Evolutionary conservation across 2,797 vertebrate genomes (phyloP), one percentile per base, ranked within the genome.

Genomic region (Myripristis jacobus): DNA sequence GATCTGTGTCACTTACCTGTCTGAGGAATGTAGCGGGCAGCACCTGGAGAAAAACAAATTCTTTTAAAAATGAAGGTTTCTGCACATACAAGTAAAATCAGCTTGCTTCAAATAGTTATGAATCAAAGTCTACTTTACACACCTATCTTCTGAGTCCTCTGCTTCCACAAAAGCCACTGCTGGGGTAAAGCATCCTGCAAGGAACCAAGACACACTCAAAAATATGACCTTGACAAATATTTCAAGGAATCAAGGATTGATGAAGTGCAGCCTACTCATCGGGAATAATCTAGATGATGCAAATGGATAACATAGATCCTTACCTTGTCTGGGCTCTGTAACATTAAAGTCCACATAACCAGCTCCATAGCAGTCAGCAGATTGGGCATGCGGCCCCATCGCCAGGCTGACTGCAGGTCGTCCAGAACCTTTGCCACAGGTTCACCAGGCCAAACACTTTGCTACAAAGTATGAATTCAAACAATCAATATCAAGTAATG

Each of bases 101-200:
- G 41, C 9, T 34, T 10, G 3, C 46, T 67, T 66, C 0, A 71
- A 2, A 48, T 43, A 64, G 4, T 2, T 27, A 63, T 66, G 27
- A 4, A 59, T 44, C 27, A 8, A 19, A 11, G 18, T 8, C 13
- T 19, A 18, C n/a, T 44, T 51, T 25, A 86, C 88, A 41, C 60
- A 94, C 94, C 94, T 25, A 93, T 94, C 64, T 93, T 93, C 67
- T 94, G 90, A 62, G 86, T 92, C 81, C 77, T 93, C 83, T 95
- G 94, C 81, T 95, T 95, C 93, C 93, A 94, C 57, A 91, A 66
- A 21, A 95, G 93, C 94, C 94, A 95, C 84, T 94, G 89, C 62
- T 91, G 91, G 0, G 93, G 94, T 53, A 95, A 91, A 44, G 72
- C 87, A 51, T 94, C 91, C 94, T 95, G 82, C 52, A 77, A 73